Conservation (phyloP, 2,797 vertebrate species). For the Amniataba percoides region DNA sequence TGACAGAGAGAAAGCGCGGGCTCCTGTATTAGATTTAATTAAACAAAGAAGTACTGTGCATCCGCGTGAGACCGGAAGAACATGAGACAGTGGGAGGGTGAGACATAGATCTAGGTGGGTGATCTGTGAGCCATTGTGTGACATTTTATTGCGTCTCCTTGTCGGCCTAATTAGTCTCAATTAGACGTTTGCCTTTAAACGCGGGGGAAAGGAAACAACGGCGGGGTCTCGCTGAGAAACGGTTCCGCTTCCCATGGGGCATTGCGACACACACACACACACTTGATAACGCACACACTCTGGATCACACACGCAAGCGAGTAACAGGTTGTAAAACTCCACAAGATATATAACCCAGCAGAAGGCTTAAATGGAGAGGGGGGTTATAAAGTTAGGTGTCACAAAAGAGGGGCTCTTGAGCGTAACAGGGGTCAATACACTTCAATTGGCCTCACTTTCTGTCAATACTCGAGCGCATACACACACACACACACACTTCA, state of each 20-base stretch:
- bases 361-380: conserved; percentile 64
- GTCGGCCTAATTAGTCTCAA: conserved; percentile 79
- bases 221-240: conserved; percentile 59
- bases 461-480: conserved; percentile 40
- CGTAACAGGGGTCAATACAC: conserved; percentile 65
- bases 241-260: conserved; percentile 64
- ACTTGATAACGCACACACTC: conserved; percentile 39
- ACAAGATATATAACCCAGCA: conserved; percentile 78
- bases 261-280: conserved; percentile 32
- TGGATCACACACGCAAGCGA: conserved; percentile 46
- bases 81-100: conserved; percentile 17
- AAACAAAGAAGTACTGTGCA: conserved; percentile 47
- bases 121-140: conserved; percentile 67
- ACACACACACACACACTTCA: conserved; percentile 17
- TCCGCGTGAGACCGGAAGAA: conserved; percentile 31
- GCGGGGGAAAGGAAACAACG: conserved; percentile 61
- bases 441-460: conserved; percentile 63
- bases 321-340: conserved; percentile 77
- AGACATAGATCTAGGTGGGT: conserved; percentile 49
- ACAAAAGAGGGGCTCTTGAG: conserved; percentile 75
- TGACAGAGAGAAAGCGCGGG: conserved; percentile 37
- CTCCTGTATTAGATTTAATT: conserved; percentile 40
- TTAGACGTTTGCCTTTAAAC: conserved; percentile 73
- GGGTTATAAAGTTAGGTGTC: conserved; percentile 73
- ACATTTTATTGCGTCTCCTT: conserved; percentile 72